A percentile compares a stretch with the other conserved stretches of the same genome.
Conservation (phyloP, 2,888 invertebrate genomes). For the Nebria salina region DNA sequence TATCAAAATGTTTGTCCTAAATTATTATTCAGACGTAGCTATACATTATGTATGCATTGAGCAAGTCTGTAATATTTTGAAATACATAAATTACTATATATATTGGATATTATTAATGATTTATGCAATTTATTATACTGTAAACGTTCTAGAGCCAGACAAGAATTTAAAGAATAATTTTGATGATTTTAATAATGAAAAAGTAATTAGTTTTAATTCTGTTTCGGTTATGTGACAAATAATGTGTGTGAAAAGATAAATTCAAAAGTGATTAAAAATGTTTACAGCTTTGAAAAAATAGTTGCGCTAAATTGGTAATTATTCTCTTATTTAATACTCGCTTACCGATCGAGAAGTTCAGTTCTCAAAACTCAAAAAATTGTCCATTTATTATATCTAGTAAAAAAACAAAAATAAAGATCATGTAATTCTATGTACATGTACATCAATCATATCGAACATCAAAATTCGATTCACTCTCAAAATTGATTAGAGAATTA, state of each 20-base stretch:
- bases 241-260: background rate
- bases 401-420: background rate
- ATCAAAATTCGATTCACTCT: background rate
- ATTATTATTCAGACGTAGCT: no score
- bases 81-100: no score
- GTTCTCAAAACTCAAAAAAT: background rate
- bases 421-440: slow-evolving; percentile 2
- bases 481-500: background rate
- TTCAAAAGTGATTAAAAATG: background rate
- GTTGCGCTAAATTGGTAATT: background rate
- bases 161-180: no score
- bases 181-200: no score
- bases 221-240: no score
- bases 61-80: no score
- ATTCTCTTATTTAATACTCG: background rate
- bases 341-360: background rate
- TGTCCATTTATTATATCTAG: slow-evolving; percentile 3
- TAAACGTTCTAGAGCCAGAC: no score
- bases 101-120: no score
- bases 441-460: background rate
- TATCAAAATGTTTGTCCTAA: no score
- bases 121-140: no score
- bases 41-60: no score
- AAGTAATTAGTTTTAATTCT: no score
- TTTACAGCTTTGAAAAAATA: background rate